Evolutionary conservation across 2,888 invertebrate genomes (phyloP), one percentile per base, ranked within the genome.

Genomic region (Lycaena phlaeas): DNA sequence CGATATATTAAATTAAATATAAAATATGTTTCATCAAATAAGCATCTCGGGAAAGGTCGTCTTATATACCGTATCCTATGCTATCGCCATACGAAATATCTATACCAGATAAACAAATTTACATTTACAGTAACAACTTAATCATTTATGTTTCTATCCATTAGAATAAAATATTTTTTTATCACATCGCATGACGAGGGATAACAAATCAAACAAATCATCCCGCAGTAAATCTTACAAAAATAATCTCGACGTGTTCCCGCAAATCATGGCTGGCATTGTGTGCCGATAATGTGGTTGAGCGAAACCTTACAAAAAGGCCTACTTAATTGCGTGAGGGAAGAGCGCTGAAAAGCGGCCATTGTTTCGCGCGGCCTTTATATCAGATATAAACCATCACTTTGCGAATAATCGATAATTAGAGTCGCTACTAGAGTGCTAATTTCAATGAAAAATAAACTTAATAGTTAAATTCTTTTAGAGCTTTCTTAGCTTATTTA

Each of bases 181-280:
- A 55, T 56, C 58, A 54, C 61, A 62, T 64, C 59, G 68, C 64
- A 68, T 70, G 73, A 72, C 63, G 64, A 66, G 58, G 65, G 62
- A 59, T 61, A 67, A 67, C 70, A 72, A 77, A 75, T 74, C 71
- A 66, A 60, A 56, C 55, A 54, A 65, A 64, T 65, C 62, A 59
- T 49, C 49, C 50, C 36, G 26, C 30, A 5, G 15, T 27, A 38
- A 57, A 54, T 45, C 43, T 29, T 46, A 67, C 70, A 72, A 64
- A 79, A 77, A 74, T 64, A 72, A 76, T 77, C 72, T 66, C 59
- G 46, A 57, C 62, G 57, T 58, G 62, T 75, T 79, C 75, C 69
- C 73, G 82, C 82, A 81, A 84, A 71, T 84, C 82, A 84, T 74
- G 64, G 63, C 64, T 54, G 61, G 70, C 70, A 76, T 84, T 84